Conservation (phyloP, 2,797 vertebrate species). For the Rhinella marina region DNA sequence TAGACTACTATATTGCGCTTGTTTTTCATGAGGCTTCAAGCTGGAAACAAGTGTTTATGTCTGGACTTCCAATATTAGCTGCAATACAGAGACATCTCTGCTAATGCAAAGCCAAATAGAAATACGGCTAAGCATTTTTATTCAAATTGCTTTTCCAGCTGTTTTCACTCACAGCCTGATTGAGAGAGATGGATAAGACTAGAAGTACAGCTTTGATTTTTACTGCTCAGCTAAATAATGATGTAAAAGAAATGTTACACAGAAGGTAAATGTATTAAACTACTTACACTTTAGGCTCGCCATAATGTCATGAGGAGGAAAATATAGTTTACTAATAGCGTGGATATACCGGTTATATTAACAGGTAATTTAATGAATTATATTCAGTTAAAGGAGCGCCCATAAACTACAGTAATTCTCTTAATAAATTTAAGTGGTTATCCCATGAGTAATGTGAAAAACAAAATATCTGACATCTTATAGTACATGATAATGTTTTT, state of each 20-base stretch:
- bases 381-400: neutral
- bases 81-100: constrained; percentile 12
- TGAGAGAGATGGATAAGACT: constrained; percentile 46
- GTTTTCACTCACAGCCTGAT: constrained; percentile 47
- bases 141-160: constrained; percentile 53
- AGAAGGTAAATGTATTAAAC: constrained; percentile 34
- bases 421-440: neutral
- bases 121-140: constrained; percentile 52
- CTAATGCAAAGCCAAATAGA: constrained; percentile 49
- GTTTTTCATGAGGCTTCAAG: constrained; percentile 44
- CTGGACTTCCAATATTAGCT: constrained; percentile 11
- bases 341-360: neutral
- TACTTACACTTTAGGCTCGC: constrained; percentile 2
- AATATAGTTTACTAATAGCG: neutral
- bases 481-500: too few relatives aligned
- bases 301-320: neutral
- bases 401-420: neutral
- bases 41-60: constrained; percentile 30
- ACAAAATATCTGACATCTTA: too few relatives aligned
- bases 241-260: constrained; percentile 26
- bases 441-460: too few relatives aligned
- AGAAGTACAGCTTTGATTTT: constrained; percentile 19
- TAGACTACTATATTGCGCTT: constrained; percentile 36
- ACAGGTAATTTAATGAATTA: neutral
- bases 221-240: constrained; percentile 41